Percentiles rank a stretch among this genome's conserved stretches.
These are phyloP conservation scores for Neodiprion pinetum DNA, from an alignment of 1,140 invertebrate species.

Conservation along the genomic window DNA sequence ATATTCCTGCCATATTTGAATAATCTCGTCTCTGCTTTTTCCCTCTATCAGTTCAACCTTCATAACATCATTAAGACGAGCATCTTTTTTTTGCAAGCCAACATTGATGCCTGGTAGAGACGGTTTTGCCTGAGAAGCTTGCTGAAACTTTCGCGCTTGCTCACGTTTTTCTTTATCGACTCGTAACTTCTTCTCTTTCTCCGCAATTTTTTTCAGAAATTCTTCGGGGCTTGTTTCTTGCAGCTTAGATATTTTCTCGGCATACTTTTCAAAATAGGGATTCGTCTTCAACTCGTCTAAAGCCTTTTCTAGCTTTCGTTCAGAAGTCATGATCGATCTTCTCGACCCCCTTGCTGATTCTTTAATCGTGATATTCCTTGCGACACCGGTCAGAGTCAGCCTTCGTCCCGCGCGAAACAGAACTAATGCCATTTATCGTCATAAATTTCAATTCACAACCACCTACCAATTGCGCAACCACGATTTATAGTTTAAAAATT, in stretches of 20 bases:
- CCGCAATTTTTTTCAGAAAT: slow-evolving; percentile 73
- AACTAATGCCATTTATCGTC: slow-evolving; percentile 1
- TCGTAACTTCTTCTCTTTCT: slow-evolving; percentile 61
- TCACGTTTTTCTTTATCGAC: slow-evolving; percentile 52
- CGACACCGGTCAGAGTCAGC: not conserved
- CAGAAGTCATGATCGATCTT: slow-evolving; percentile 64
- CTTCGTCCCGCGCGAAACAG: not conserved
- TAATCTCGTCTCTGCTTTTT: slow-evolving; percentile 78
- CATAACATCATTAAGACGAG: slow-evolving; percentile 74
- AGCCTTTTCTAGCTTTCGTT: slow-evolving; percentile 63
- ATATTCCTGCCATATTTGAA: slow-evolving; percentile 81
- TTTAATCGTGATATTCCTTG: not conserved
- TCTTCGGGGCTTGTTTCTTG: slow-evolving; percentile 79
- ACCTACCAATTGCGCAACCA: not conserved
- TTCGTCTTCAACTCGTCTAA: slow-evolving; percentile 74
- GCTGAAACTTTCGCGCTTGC: slow-evolving; percentile 38
- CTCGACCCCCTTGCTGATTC: not conserved
- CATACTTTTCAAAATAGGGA: slow-evolving; percentile 85
- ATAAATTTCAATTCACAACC: not conserved
- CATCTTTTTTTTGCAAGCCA: slow-evolving; percentile 40
- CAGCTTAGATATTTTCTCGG: slow-evolving; percentile 75
- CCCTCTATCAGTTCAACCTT: slow-evolving; percentile 79
- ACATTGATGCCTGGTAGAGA: slow-evolving; percentile 64
- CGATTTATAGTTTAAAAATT: not conserved
- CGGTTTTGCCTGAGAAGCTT: slow-evolving; percentile 51